Conservation (phyloP, 2,113 vertebrate species). For the Heteronetta atricapilla region DNA sequence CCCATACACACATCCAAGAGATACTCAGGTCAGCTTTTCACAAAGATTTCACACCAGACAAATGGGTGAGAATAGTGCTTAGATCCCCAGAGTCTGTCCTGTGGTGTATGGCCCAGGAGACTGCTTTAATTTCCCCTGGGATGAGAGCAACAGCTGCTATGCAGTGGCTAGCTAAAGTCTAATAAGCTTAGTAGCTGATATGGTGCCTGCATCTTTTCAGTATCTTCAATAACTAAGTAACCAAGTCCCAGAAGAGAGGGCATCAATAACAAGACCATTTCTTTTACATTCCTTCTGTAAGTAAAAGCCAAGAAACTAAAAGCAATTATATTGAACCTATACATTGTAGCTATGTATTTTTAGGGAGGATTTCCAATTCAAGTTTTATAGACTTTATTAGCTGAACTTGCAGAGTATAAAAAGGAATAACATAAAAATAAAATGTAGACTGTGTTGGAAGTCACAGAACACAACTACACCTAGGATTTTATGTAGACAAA, state of each 20-base stretch:
- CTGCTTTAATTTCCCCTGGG: not conserved
- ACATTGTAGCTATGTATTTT: not conserved
- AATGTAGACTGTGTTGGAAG: not conserved
- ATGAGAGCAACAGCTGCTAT: rapidly evolving
- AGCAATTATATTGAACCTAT: not conserved
- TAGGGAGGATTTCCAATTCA: not conserved
- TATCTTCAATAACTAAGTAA: not conserved
- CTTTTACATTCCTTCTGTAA: not conserved
- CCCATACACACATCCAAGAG: rapidly evolving
- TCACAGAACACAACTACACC: not conserved
- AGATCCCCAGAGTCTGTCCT: not conserved
- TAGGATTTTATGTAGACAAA: not conserved
- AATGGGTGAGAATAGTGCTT: not conserved
- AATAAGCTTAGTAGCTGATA: not conserved
- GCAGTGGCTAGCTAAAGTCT: not conserved
- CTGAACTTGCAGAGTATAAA: not conserved
- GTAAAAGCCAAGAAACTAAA: not conserved
- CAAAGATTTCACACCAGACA: not conserved
- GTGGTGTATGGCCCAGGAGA: not conserved
- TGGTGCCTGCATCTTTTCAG: not conserved
- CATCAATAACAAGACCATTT: not conserved
- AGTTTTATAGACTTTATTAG: not conserved
- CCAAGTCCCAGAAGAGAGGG: not conserved
- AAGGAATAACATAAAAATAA: not conserved
- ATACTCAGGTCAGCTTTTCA: not conserved